A percentile compares a stretch with the other conserved stretches of the same genome.
These are phyloP conservation scores for Sebastes nivosus DNA, from an alignment of 2,797 vertebrate species.

Conservation along the genomic window DNA sequence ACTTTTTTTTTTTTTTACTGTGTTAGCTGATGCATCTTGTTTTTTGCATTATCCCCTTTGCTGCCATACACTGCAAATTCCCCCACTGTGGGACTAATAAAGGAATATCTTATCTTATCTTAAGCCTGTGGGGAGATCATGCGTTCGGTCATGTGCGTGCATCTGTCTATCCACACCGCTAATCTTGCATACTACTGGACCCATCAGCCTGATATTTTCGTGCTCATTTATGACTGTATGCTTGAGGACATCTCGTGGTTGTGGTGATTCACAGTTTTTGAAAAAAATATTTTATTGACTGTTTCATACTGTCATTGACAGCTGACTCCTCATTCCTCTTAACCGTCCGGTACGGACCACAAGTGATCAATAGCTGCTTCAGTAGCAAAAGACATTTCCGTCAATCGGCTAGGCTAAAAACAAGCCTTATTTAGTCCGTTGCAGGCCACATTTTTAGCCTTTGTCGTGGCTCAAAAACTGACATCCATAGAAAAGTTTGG, in stretches of 20 bases:
- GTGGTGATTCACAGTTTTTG: too few species aligned
- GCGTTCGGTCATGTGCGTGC: too few species aligned
- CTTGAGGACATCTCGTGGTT: neutral
- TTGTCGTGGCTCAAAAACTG: too few species aligned
- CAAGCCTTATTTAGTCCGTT: neutral
- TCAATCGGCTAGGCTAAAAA: neutral
- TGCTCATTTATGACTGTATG: neutral
- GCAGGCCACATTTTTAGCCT: neutral
- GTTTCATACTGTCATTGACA: neutral
- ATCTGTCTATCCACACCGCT: too few species aligned
- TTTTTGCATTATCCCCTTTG: too few species aligned
- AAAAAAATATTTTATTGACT: too few species aligned
- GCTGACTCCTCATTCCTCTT: neutral
- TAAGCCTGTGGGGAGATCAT: neutral
- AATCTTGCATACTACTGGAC: neutral
- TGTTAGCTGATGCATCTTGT: too few species aligned
- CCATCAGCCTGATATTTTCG: neutral
- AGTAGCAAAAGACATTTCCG: neutral
- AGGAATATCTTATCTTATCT: too few species aligned
- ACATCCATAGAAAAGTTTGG: too few species aligned
- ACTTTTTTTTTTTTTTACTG: too few species aligned
- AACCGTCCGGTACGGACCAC: neutral
- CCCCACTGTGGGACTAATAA: too few species aligned
- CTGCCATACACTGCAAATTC: accelerated
- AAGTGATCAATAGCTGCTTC: neutral